Percentiles rank a stretch among this genome's conserved stretches.
Conservation (phyloP, 2,888 invertebrate genomes). For the Nesidiocoris tenuis region DNA sequence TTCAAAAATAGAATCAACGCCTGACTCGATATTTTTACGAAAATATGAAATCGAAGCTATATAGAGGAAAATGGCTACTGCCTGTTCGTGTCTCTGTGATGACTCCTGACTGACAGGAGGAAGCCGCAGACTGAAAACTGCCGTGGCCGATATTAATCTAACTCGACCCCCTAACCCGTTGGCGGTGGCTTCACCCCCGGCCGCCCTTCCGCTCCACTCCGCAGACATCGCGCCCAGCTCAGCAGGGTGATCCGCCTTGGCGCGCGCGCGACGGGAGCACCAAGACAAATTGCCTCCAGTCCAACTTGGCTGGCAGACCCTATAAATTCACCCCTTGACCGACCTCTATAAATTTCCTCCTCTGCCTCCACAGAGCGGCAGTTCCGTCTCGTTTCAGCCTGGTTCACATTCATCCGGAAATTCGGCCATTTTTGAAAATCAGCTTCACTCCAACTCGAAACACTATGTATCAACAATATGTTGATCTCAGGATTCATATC, state of each 20-base stretch:
- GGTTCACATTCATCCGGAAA: not conserved
- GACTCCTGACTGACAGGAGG: slow-evolving; percentile 13
- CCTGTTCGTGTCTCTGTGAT: not conserved
- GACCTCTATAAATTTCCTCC: slow-evolving; percentile 35
- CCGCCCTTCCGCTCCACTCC: slow-evolving; percentile 8
- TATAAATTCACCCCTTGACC: slow-evolving; percentile 37
- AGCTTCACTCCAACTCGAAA: too few species aligned
- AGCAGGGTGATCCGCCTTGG: not conserved
- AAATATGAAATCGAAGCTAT: too few species aligned
- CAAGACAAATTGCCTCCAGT: slow-evolving; percentile 40
- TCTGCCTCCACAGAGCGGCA: not conserved
- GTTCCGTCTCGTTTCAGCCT: not conserved
- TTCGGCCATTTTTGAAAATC: too few species aligned
- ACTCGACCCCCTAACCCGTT: not conserved
- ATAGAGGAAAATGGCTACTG: too few species aligned
- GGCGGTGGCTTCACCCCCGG: not conserved
- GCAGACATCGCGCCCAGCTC: not conserved
- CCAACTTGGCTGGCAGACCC: slow-evolving; percentile 38
- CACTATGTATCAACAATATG: too few species aligned
- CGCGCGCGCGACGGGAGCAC: not conserved
- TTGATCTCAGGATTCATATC: too few species aligned
- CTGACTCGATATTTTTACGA: too few species aligned
- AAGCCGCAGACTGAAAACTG: slow-evolving; percentile 24
- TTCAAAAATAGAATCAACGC: too few species aligned
- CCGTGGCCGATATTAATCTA: slow-evolving; percentile 32